These are phyloP conservation scores for Blastomussa wellsi DNA, from an alignment of 92 coral and sea anemone genomes.

Conservation along the genomic window DNA sequence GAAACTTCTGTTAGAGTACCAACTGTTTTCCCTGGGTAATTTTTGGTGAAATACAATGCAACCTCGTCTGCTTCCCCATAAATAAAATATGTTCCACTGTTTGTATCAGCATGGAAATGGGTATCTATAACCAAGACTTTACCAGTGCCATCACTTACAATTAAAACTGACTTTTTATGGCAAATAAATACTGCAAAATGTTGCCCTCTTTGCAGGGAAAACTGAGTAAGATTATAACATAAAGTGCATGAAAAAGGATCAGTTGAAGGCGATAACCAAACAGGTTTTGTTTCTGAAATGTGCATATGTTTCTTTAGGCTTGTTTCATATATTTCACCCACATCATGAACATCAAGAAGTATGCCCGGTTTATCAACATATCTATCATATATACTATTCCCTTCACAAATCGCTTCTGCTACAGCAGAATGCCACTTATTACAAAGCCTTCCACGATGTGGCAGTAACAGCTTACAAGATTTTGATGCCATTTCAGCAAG, in stretches of 20 bases:
- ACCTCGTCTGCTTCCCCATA: conserved; percentile 28
- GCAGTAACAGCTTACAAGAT: conserved; percentile 10
- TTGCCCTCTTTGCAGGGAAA: conserved; percentile 17
- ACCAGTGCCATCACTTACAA: conserved; percentile 29
- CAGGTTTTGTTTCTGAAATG: conserved; percentile 28
- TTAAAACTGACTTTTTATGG: conserved; percentile 3
- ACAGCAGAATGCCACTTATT: conserved; percentile 22
- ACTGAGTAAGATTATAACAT: conserved; percentile 17
- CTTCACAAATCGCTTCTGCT: conserved; percentile 24
- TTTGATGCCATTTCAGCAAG: conserved; percentile 10
- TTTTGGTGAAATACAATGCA: conserved; percentile 21
- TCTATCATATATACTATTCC: conserved; percentile 27
- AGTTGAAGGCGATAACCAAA: conserved; percentile 28
- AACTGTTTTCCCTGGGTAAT: conserved; percentile 20
- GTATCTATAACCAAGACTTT: conserved; percentile 30
- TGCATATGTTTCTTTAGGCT: conserved; percentile 7
- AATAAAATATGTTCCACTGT: conserved; percentile 23
- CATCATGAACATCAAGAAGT: conserved; percentile 19
- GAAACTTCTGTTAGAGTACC: conserved; percentile 30
- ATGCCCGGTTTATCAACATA: conserved; percentile 16
- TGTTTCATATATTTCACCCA: conserved; percentile 7
- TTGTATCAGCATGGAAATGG: conserved; percentile 28
- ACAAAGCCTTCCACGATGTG: conserved; percentile 31
- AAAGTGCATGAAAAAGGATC: conserved; percentile 35
- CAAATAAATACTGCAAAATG: conserved; percentile 23